Evolutionary conservation across 2,113 vertebrate species (phyloP), one percentile per base, ranked within the genome.

Genomic region (Tringa solitaria): DNA sequence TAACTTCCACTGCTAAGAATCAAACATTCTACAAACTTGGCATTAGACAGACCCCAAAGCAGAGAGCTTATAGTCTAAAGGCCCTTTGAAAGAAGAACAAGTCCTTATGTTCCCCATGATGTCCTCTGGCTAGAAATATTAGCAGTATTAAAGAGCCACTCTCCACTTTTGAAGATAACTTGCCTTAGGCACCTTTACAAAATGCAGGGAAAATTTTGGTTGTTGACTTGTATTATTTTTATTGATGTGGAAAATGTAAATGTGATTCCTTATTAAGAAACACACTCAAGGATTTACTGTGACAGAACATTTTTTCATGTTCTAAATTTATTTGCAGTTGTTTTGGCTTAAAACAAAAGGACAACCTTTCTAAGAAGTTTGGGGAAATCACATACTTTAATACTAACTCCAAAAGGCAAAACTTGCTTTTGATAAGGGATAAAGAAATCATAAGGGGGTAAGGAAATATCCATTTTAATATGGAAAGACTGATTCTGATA

Each of bases 391-490:
- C 22, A 19, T 41, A 28, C 72, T 92, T 67, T 93, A 81, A 46
- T n/a, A 93, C 14, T 84, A 51, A 75, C 48, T 33, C 74, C 61
- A 90, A 72, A 88, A 92, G 53, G 69, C 24, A 65, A 93, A 53
- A 72, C 57, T 83, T 90, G 30, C 20, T 89, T 96, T 96, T 95
- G 70, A 80, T 84, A 96, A 93, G 54, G 32, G 27, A 41, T 68
- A 69, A 26, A 53, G 37, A 91, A 92, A 79, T 76, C 14, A 39
- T 30, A 64, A 37, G 45, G 53, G 28, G 8, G 30, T 65, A 78
- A 35, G 22, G 28, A 95, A 95, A 88, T 51, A 33, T 24, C 26
- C 27, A 27, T 12, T 61, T 64, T 90, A 39, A 39, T 78, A 51
- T 50, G 69, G 33, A 82, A 93, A 81, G 50, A 56, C 13, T 64